Conservation (phyloP, 2,888 invertebrate species). For the Meliscaeva auricollis region DNA sequence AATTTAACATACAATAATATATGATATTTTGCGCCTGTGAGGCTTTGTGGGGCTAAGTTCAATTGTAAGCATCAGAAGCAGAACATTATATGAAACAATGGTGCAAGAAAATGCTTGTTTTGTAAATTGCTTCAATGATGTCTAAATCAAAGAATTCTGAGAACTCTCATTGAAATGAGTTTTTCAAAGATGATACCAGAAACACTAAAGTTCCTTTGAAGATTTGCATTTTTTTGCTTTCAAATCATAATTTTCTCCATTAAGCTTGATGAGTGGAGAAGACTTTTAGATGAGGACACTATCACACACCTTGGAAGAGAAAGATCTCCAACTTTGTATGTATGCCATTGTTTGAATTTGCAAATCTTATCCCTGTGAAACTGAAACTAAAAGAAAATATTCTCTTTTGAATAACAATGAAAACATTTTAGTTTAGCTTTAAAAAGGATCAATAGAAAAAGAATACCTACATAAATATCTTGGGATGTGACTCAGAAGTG, state of each 20-base stretch:
- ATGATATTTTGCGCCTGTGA: slow-evolving; percentile 31
- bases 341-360: slow-evolving; percentile 4
- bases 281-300: slow-evolving; percentile 11
- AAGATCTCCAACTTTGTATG: neutral
- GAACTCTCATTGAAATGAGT: slow-evolving; percentile 13
- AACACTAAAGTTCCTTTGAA: neutral
- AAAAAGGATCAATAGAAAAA: too few species aligned
- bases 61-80: slow-evolving; percentile 31
- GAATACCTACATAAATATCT: too few species aligned
- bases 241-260: slow-evolving; percentile 14
- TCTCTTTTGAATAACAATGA: slow-evolving; percentile 5
- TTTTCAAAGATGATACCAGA: slow-evolving; percentile 5
- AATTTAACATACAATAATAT: slow-evolving; percentile 52
- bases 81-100: neutral
- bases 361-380: neutral
- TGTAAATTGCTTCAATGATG: slow-evolving; percentile 42
- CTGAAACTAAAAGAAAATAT: neutral
- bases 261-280: slow-evolving; percentile 8
- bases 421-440: neutral
- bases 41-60: slow-evolving; percentile 50
- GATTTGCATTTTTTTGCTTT: neutral
- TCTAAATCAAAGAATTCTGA: slow-evolving; percentile 23
- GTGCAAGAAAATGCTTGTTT: neutral
- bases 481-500: too few species aligned
- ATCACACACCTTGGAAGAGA: neutral